Evolutionary conservation across 2,888 invertebrate genomes (phyloP).

Genomic region (Tridacna crocea): DNA sequence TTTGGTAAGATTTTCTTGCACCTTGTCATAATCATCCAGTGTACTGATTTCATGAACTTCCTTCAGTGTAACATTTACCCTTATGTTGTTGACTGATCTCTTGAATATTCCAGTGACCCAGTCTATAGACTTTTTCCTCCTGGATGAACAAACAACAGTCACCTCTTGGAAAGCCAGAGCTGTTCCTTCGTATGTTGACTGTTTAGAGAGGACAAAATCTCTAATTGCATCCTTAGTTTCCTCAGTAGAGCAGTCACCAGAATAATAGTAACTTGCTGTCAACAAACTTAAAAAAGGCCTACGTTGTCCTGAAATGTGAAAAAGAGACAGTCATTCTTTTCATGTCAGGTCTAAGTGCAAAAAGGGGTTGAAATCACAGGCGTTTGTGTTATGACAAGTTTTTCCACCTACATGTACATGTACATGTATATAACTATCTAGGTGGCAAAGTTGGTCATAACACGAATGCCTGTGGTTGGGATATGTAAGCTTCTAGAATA

Average conservation of each 20-base stretch:
- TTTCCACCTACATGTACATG: too few relatives aligned
- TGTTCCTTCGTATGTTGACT: background rate
- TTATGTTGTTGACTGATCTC: background rate
- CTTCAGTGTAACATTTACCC: background rate
- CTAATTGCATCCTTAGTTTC: background rate
- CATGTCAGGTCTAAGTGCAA: too few relatives aligned
- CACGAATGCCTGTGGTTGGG: too few relatives aligned
- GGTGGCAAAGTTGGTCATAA: too few relatives aligned
- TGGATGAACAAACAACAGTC: background rate
- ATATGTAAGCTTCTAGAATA: too few relatives aligned
- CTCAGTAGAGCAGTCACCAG: constrained; percentile 4
- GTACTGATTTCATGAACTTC: background rate
- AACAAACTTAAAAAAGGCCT: background rate
- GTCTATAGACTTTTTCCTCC: background rate
- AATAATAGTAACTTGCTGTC: background rate
- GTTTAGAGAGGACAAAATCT: background rate
- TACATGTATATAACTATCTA: too few relatives aligned
- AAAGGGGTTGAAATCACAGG: too few relatives aligned
- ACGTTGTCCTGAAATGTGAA: background rate
- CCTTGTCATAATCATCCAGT: background rate
- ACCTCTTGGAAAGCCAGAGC: background rate
- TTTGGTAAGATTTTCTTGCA: background rate
- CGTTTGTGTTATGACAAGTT: too few relatives aligned
- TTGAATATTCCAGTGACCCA: background rate
- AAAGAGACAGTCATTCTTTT: too few relatives aligned